Evolutionary conservation across 2,888 invertebrate genomes (phyloP), one percentile per base, ranked within the genome.

Genomic region (Ctenicera cuprea): DNA sequence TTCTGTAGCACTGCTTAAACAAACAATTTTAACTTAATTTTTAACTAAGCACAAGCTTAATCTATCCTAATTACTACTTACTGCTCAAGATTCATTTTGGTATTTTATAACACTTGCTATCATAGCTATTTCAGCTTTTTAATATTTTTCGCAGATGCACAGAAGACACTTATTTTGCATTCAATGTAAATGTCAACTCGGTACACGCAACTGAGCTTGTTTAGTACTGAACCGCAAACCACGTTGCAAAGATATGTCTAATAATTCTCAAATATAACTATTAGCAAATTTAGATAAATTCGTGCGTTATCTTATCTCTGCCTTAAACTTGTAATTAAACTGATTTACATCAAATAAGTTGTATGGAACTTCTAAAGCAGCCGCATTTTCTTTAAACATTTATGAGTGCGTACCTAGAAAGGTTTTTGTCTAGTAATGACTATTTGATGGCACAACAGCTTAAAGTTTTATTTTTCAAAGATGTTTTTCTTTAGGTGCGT

Each of bases 261-360:
- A 22, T 9, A 12, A 22, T 22, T 11, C 22, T 22, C 20, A 22
- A 50, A 50, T 50, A 50, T 12, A 16, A 50, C 20, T 12, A 20
- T 50, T 20, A 57, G 16, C 18, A 57, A 57, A 57, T 8, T 57
- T 30, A 57, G 57, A 57, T 57, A 57, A 57, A 30, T 57, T 33
- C 12, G 1, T 2, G 43, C 0, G 43, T 68, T 68, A 68, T 68
- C 68, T 68, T 68, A 68, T 68, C 68, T 16, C 22, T 0, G 33
- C 12, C 41, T 59, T 68, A 45, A 68, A 43, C 30, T 59, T 57
- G 68, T 68, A 68, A 68, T 68, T 68, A 68, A 68, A 68, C 45
- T 68, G 37, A 68, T 68, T 68, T 68, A 68, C 45, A 57, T 59
- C 18, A 33, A 54, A 57, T 57, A 54, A 43, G 22, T 62, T 57